A percentile compares a stretch with the other conserved stretches of the same genome.
Evolutionary conservation across 2,113 vertebrate genomes (phyloP).

Genomic region (Oophaga pumilio): DNA sequence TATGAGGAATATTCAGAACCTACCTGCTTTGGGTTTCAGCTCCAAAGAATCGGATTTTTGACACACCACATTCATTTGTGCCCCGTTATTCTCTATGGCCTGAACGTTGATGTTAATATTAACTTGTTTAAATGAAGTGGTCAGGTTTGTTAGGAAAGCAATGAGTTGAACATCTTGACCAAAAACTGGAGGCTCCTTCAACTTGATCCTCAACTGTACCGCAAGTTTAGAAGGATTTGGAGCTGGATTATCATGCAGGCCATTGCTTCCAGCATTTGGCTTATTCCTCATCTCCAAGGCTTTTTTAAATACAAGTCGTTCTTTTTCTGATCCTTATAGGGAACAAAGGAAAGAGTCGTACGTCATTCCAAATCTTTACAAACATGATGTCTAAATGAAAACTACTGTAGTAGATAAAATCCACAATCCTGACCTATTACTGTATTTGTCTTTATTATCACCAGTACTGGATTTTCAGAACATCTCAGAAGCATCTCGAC

Average conservation of each 20-base stretch:
- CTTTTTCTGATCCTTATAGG: background rate
- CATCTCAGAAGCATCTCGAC: too few species aligned
- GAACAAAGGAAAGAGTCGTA: background rate
- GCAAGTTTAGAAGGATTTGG: background rate
- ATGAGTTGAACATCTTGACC: slow-evolving; percentile 22
- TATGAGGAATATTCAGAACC: background rate
- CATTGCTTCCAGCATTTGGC: background rate
- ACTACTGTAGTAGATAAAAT: too few species aligned
- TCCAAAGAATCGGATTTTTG: slow-evolving; percentile 1
- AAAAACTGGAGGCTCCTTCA: slow-evolving; percentile 16
- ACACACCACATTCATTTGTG: background rate
- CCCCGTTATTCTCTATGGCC: slow-evolving; percentile 8
- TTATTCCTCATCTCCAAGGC: background rate
- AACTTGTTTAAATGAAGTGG: background rate
- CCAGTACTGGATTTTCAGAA: too few species aligned
- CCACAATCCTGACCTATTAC: too few species aligned
- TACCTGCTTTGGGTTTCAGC: background rate
- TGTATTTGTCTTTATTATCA: too few species aligned
- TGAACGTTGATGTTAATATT: background rate
- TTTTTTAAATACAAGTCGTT: background rate
- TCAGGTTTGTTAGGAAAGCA: background rate
- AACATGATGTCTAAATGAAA: background rate
- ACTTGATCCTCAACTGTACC: background rate
- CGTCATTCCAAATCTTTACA: background rate
- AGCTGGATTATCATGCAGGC: background rate